These are phyloP conservation scores for Platanista minor DNA, from an alignment of 2,113 vertebrate genomes.

Conservation along the genomic window DNA sequence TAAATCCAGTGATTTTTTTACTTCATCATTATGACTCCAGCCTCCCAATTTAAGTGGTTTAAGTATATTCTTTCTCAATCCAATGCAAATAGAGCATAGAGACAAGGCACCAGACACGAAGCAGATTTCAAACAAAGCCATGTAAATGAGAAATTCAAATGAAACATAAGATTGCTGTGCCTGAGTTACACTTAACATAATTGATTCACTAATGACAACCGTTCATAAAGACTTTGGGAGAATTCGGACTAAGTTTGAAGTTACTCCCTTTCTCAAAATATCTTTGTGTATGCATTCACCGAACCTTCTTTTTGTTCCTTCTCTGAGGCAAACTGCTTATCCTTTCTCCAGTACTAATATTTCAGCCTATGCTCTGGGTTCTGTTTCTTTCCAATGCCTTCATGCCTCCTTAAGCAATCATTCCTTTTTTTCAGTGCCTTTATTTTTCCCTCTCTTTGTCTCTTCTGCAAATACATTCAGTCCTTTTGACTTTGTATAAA, in stretches of 20 bases:
- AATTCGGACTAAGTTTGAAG: slow-evolving; percentile 22
- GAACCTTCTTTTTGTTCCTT: not conserved
- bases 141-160: slow-evolving; percentile 25
- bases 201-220: slow-evolving; percentile 18
- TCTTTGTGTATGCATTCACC: not conserved
- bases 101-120: not conserved
- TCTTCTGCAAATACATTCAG: not conserved
- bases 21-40: not conserved
- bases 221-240: slow-evolving; percentile 8
- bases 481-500: not conserved
- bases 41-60: slow-evolving; percentile 1
- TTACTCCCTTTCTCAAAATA: slow-evolving; percentile 34
- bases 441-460: not conserved
- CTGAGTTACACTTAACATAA: slow-evolving; percentile 23
- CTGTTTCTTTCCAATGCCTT: not conserved
- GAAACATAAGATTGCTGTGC: not conserved
- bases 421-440: not conserved
- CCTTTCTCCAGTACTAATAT: not conserved
- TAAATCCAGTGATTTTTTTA: not conserved
- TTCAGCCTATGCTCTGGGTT: not conserved
- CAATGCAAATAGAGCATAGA: slow-evolving; percentile 22
- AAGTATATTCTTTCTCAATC: not conserved
- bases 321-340: not conserved
- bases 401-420: not conserved
- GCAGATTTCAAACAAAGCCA: slow-evolving; percentile 18